Percentiles rank a stretch among this genome's conserved stretches.
Conservation (phyloP, 2,888 invertebrate species). For the Aporophyla lueneburgensis region DNA sequence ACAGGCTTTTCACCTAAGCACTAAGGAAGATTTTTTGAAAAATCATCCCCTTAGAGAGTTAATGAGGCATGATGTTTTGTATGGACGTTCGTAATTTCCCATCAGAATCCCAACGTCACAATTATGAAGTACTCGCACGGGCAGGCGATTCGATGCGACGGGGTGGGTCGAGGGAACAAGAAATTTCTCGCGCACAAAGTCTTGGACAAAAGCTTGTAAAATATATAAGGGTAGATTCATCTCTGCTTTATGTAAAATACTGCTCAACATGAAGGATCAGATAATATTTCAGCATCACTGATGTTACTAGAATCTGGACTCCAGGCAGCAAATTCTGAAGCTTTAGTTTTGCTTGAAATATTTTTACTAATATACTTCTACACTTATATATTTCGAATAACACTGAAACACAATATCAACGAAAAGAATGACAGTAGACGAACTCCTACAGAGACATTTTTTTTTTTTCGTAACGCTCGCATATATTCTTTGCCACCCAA, state of each 20-base stretch:
- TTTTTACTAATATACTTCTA: neutral
- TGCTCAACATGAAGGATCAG: slow-evolving; percentile 2
- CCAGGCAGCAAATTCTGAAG: neutral
- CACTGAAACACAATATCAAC: neutral
- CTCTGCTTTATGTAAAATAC: neutral
- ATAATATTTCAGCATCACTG: neutral
- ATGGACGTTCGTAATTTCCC: neutral
- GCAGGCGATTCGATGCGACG: too few relatives aligned
- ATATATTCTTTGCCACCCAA: too few relatives aligned
- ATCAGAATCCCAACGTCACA: too few relatives aligned
- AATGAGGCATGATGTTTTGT: neutral
- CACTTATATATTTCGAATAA: neutral
- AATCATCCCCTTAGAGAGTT: neutral
- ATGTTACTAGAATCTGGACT: neutral
- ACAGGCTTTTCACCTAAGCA: too few relatives aligned
- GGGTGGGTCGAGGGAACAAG: too few relatives aligned
- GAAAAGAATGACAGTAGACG: neutral
- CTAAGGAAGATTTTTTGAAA: neutral
- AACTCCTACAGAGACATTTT: neutral
- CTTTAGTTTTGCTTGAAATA: neutral
- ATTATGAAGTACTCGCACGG: too few relatives aligned
- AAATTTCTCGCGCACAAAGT: too few relatives aligned
- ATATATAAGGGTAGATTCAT: neutral
- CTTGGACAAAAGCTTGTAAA: too few relatives aligned
- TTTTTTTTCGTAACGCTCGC: neutral